These are phyloP conservation scores for Gadus chalcogrammus DNA, from an alignment of 2,113 vertebrate genomes.

Conservation along the genomic window DNA sequence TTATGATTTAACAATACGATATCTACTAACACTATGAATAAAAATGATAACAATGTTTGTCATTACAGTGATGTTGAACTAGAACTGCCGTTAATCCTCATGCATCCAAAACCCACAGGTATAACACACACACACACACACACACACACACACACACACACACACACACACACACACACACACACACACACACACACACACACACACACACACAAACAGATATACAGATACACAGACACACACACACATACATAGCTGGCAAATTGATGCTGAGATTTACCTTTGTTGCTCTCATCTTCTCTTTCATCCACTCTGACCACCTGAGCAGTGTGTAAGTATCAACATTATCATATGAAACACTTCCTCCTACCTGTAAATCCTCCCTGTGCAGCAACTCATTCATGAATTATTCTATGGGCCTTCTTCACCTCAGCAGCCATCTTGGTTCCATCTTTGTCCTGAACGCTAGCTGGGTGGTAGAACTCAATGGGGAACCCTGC, in stretches of 20 bases:
- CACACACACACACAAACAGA: neutral
- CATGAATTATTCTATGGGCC: no score
- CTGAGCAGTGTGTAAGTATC: neutral
- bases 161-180: no score
- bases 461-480: neutral
- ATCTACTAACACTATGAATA: neutral
- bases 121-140: conserved; percentile 9
- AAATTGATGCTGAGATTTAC: neutral
- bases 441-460: no score
- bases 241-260: neutral
- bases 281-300: neutral
- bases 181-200: neutral
- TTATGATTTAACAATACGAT: neutral
- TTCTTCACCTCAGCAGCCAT: no score
- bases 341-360: neutral
- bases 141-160: neutral
- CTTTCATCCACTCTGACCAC: neutral
- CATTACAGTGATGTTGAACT: conserved; percentile 76
- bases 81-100: conserved; percentile 81
- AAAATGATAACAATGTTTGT: conserved; percentile 28
- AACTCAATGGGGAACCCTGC: neutral
- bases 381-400: no score
- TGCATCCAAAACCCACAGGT: conserved; percentile 81
- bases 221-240: neutral
- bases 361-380: no score